Base-by-base conservation (phyloP, 2,888 invertebrate species). In the Melieria picta region DNA sequence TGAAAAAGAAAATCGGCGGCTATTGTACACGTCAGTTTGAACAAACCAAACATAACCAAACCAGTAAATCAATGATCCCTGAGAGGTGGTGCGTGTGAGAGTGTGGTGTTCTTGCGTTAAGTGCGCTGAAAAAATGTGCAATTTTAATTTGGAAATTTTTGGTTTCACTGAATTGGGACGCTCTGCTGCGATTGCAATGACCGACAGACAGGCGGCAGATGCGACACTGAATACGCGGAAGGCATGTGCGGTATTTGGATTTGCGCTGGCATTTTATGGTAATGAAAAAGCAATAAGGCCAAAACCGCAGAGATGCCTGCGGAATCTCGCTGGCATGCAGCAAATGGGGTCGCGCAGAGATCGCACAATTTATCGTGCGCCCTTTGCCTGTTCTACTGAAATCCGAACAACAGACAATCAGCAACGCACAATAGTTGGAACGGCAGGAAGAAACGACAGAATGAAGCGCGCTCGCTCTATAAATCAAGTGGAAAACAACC, bases 321-420 rank as follows among this genome's bases (percentile, higher is more conserved):
- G 85, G 84, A 83, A 85, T 85, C 84, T 84, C 82, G 83, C 84
- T 80, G 83, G 82, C 84, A 81, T 79, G 77, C 79, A 75, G 69
- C 76, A 77, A 77, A 77, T 77, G 76, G 77, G 77, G 77, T 77
- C 79, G 78, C 77, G 74, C 78, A 61, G 71, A 81, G 80, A 80
- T 80, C 79, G 80, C 77, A 79, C 80, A 83, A 80, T 82, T 82
- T 82, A 82, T 82, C 81, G 81, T 75, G 79, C 80, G 78, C 13
- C 10, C 62, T 30, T 30, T 30, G 30, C 30, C 30, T 30, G 30
- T 30, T 30, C 30, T 30, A 30, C 30, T 30, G 30, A 30, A 30
- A 30, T 30, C 30, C 2, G 30, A 30, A 30, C 3, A 30, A 30
- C 30, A 30, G 30, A 30, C 30, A 30, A 30, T 30, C 30, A 30